These are phyloP conservation scores for Pararge aegeria DNA, from an alignment of 1,140 invertebrate species.

Conservation along the genomic window DNA sequence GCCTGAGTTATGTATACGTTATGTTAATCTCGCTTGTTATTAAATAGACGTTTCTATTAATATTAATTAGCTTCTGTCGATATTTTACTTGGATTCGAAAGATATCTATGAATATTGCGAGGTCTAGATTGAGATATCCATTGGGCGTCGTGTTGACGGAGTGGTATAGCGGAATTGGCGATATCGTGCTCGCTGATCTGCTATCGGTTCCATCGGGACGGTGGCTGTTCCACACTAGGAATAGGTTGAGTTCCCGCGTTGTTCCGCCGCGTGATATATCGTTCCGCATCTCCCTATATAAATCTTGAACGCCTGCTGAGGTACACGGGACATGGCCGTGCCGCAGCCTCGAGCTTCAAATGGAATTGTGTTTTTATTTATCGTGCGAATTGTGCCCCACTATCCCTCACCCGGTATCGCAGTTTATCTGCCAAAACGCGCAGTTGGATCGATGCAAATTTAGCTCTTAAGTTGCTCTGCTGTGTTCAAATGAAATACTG, in stretches of 20 bases:
- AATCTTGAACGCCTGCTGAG: constrained; percentile 78
- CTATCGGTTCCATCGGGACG: constrained; percentile 66
- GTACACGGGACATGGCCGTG: constrained; percentile 72
- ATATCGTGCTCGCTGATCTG: constrained; percentile 62
- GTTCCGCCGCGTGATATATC: constrained; percentile 74
- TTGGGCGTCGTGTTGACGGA: constrained; percentile 25
- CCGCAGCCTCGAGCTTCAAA: constrained; percentile 69
- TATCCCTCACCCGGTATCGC: constrained; percentile 73
- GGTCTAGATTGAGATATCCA: constrained; percentile 29
- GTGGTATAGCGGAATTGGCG: constrained; percentile 40
- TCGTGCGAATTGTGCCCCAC: constrained; percentile 71
- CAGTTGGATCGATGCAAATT: constrained; percentile 44
- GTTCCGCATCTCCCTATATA: constrained; percentile 74
- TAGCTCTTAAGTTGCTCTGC: constrained; percentile 13
- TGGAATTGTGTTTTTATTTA: constrained; percentile 80
- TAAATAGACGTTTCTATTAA: constrained; percentile 57
- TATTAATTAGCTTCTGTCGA: constrained; percentile 54
- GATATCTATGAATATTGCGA: neutral
- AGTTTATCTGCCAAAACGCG: constrained; percentile 69
- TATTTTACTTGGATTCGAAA: constrained; percentile 22
- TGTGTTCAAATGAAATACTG: constrained; percentile 13
- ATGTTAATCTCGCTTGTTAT: constrained; percentile 54
- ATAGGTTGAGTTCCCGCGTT: constrained; percentile 74
- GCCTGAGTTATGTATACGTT: constrained; percentile 68
- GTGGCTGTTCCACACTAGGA: constrained; percentile 70